Evolutionary conservation across 2,113 vertebrate species (phyloP), one percentile per base, ranked within the genome.

Genomic region (Plestiodon gilberti): DNA sequence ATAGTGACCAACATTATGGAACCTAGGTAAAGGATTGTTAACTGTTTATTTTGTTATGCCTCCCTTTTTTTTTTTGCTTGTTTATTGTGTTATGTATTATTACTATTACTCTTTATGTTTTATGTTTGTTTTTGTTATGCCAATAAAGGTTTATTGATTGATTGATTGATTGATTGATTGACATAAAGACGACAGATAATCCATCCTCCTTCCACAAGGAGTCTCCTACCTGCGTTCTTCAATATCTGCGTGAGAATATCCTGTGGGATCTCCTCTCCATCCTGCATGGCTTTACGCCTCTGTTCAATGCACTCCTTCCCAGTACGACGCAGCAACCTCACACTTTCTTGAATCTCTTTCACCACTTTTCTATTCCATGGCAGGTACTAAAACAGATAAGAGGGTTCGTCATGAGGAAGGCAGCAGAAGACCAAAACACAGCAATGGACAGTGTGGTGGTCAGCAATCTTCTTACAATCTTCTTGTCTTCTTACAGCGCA

Each of bases 201-300:
- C 30, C 40, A 14, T 1, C 7, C 67, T 38, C 3, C 8, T 40
- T 78, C 69, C 59, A 64, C 6, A 81, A 28, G 71, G 0, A 22
- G 14, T 71, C 4, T 28, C 85, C 89, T 94, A 95, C 93, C 95
- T 30, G 93, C 94, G 84, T 94, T 89, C 91, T 98, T 98, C 91
- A 99, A 96, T 67, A 99, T 98, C 89, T 98, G 97, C 0, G 97
- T 98, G 33, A 99, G 98, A 88, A 99, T 98, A 93, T 99, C 98
- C 1, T 95, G 79, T 0, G 98, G 96, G 1, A 95, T 93, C 0
- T 97, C 96, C 8, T 98, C 98, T 0, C 96, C 97, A 0, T 94
- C 95, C 90, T 88, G 85, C 20, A 99, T 94, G 71, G 97, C 97
- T 48, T 94, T 93, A 48, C 94, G 97, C 86, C 98, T 96, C 6